Conservation (phyloP, 64 coral and sea anemone species). For the Pocillopora damicornis region DNA sequence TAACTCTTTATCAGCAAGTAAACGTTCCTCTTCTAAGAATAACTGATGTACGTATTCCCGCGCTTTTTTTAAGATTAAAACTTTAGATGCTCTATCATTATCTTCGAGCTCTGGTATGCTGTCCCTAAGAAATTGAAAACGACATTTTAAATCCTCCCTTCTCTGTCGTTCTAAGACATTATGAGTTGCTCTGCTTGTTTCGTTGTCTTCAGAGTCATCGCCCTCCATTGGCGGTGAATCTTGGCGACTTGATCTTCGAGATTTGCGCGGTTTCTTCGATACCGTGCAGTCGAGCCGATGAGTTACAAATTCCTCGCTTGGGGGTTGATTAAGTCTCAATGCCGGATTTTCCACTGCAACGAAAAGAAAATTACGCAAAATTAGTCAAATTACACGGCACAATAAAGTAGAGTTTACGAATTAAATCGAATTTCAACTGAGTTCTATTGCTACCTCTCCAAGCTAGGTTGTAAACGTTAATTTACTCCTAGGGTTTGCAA, state of each 20-base stretch:
- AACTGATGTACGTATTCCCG: constrained; percentile 89
- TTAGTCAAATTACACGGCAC: not conserved
- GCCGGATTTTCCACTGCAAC: constrained; percentile 49
- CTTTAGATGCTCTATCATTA: constrained; percentile 96
- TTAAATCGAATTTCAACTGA: not conserved
- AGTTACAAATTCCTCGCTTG: constrained; percentile 66
- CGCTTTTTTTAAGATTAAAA: constrained; percentile 95
- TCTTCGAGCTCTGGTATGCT: constrained; percentile 91
- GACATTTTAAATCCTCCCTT: constrained; percentile 92
- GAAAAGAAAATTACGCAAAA: not conserved
- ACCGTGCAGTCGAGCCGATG: constrained; percentile 59
- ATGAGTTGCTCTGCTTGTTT: constrained; percentile 94
- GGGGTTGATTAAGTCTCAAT: constrained; percentile 17
- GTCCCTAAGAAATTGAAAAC: constrained; percentile 90
- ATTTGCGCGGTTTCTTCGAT: constrained; percentile 60
- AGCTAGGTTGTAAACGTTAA: not conserved
- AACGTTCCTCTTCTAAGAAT: constrained; percentile 76
- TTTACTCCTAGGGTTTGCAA: constrained; percentile 10
- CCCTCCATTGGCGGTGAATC: constrained; percentile 61
- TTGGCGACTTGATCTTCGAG: constrained; percentile 54
- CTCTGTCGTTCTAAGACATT: constrained; percentile 90
- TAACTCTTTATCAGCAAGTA: constrained; percentile 88
- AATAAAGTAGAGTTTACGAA: not conserved
- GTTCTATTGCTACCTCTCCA: not conserved
- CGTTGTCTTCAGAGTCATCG: constrained; percentile 94